A percentile compares a stretch with the other conserved stretches of the same genome.
Evolutionary conservation across 2,888 invertebrate genomes (phyloP).

Genomic region (Andrena chrysosceles): DNA sequence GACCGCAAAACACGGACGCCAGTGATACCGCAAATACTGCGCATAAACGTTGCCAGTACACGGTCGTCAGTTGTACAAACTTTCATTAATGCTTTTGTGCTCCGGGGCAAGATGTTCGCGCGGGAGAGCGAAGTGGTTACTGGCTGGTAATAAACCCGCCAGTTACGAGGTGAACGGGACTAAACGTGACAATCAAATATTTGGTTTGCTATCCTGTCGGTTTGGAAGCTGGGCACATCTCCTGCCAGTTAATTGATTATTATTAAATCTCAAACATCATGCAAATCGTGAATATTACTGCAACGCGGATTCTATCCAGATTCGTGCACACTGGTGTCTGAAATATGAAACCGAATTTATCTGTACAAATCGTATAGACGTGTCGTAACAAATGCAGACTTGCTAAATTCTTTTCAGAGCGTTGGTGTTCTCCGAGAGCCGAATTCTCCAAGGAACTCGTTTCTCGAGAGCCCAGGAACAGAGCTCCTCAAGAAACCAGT

Average conservation of each 20-base stretch:
- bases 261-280: too few relatives aligned
- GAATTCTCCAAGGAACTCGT: too few relatives aligned
- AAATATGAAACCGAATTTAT: too few relatives aligned
- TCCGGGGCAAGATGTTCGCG: constrained; percentile 21
- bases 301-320: too few relatives aligned
- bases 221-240: not conserved
- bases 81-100: constrained; percentile 39
- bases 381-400: too few relatives aligned
- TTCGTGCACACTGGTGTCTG: too few relatives aligned
- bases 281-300: not conserved
- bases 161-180: not conserved
- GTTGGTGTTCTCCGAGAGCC: too few relatives aligned
- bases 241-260: too few relatives aligned
- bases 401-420: too few relatives aligned
- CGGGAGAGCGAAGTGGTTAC: constrained; percentile 21
- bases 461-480: too few relatives aligned
- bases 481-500: not conserved
- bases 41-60: constrained; percentile 23
- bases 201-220: not conserved
- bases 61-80: constrained; percentile 14
- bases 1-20: constrained; percentile 18
- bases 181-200: not conserved
- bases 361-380: too few relatives aligned
- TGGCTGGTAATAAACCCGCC: constrained; percentile 6
- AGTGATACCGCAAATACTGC: constrained; percentile 6